phyloP scores from a whole-genome alignment of 2,888 invertebrate species.

The Gerris lacustris region DNA sequence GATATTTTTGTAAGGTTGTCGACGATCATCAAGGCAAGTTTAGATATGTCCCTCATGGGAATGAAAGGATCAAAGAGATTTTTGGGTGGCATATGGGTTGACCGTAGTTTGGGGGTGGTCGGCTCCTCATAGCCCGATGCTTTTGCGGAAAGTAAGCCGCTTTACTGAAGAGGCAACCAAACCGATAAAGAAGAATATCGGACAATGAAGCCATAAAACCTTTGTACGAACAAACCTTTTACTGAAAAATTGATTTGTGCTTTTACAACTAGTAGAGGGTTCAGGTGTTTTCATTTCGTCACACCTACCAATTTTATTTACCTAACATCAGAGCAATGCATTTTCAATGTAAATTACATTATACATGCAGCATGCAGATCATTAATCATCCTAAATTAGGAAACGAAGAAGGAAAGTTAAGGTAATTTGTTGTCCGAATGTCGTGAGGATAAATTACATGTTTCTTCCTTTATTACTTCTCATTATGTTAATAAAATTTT shows the following conservation, averaged over 20 bases:
- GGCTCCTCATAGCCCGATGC: neutral
- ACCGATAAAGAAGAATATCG: neutral
- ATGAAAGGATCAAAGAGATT: neutral
- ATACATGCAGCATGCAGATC: too few species aligned
- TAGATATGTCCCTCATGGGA: neutral
- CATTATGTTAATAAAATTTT: too few species aligned
- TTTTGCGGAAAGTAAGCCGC: conserved; percentile 1
- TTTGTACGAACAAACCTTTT: neutral
- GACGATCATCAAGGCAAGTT: neutral
- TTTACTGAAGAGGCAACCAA: neutral
- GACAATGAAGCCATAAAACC: neutral
- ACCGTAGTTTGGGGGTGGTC: neutral
- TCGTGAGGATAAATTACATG: too few species aligned
- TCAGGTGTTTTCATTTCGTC: too few species aligned
- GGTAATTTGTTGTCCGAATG: too few species aligned
- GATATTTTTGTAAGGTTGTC: neutral
- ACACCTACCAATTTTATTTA: too few species aligned
- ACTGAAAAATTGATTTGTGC: conserved; percentile 1
- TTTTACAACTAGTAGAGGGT: neutral
- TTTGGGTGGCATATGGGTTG: neutral
- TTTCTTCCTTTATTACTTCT: too few species aligned
- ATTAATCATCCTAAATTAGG: too few species aligned
- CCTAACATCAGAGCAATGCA: too few species aligned
- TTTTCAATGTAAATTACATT: too few species aligned
- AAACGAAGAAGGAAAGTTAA: too few species aligned